phyloP scores from a whole-genome alignment of 2,797 vertebrate genomes.

The Chelonia mydas region DNA sequence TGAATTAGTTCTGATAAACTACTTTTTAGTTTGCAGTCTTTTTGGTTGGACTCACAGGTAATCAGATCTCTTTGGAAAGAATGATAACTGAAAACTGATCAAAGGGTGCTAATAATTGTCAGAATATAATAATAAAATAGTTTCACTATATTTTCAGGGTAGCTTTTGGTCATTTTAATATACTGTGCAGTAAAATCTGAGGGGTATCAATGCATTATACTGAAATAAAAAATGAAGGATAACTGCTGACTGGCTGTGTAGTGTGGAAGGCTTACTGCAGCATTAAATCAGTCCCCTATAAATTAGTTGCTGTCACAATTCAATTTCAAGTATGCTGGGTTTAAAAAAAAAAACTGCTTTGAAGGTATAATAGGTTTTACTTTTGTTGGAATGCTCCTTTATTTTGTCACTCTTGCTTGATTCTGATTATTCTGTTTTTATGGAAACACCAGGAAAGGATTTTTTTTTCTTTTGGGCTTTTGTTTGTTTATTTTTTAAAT shows the following conservation, averaged over 20 bases:
- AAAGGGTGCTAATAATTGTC: background rate
- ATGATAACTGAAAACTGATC: conserved; percentile 19
- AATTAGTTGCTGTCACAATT: background rate
- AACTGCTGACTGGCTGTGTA: accelerated
- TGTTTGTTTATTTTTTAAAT: background rate
- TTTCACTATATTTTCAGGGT: background rate
- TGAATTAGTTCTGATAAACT: background rate
- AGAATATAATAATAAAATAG: background rate
- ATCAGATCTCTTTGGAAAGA: background rate
- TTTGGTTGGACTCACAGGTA: background rate
- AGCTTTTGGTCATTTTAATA: background rate
- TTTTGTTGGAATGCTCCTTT: background rate
- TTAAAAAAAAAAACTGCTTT: background rate
- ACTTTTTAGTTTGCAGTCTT: background rate
- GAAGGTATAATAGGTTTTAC: background rate
- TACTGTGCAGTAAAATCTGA: background rate
- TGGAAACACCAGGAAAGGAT: background rate
- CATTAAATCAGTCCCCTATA: background rate
- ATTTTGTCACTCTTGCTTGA: background rate
- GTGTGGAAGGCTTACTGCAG: background rate
- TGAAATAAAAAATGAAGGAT: background rate
- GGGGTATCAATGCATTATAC: background rate
- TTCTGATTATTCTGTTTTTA: background rate
- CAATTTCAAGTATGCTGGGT: accelerated
- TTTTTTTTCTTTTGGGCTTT: accelerated